phyloP scores from a whole-genome alignment of 2,113 vertebrate genomes.

The Bostrychus sinensis region DNA sequence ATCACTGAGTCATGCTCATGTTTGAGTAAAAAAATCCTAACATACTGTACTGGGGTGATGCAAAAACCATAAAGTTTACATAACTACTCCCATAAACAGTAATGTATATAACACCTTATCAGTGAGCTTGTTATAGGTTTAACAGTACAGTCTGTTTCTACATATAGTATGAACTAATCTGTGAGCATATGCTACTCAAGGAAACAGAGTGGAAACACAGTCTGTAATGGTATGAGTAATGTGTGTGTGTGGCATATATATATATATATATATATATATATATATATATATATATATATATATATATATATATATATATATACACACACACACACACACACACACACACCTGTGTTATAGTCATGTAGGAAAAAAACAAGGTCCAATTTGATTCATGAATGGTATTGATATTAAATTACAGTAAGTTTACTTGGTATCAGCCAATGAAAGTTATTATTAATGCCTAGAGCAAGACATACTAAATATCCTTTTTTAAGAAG shows the following conservation, averaged over 20 bases:
- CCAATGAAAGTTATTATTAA: too few species aligned
- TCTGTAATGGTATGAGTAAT: not conserved
- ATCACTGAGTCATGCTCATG: constrained; percentile 1
- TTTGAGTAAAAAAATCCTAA: not conserved
- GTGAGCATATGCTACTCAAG: not conserved
- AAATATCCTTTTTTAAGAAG: too few species aligned
- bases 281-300: too few species aligned
- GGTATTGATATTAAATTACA: too few species aligned
- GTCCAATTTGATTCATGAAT: too few species aligned
- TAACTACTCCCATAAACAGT: constrained; percentile 11
- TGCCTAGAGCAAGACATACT: too few species aligned
- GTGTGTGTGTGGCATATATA: not conserved
- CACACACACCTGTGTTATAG: too few species aligned
- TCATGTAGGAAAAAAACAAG: too few species aligned
- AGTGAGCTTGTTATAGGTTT: not conserved
- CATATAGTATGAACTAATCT: not conserved
- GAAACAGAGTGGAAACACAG: not conserved
- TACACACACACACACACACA: too few species aligned
- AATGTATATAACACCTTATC: constrained; percentile 32
- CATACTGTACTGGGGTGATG: not conserved
- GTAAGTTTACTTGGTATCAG: too few species aligned
- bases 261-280: too few species aligned
- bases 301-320: too few species aligned
- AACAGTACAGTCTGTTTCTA: not conserved
- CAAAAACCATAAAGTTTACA: constrained; percentile 1